Percentiles rank a stretch among this genome's conserved stretches.
Conservation (phyloP, 2,113 vertebrate genomes). For the Engraulis encrasicolus region DNA sequence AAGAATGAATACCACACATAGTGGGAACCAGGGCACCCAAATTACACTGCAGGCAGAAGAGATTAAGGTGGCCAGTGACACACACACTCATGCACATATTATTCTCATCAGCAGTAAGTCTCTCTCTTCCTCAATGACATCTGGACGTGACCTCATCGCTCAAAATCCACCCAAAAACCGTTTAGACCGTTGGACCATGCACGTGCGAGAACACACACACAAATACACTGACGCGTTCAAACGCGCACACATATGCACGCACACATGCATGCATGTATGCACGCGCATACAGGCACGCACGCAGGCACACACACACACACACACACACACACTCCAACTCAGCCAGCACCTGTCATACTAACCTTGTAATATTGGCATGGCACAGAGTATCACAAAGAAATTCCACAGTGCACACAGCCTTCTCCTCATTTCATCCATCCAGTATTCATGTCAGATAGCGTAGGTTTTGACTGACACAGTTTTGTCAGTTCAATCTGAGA, state of each 20-base stretch:
- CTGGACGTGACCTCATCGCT: background rate
- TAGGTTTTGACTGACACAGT: too few species aligned
- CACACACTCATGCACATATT: slow-evolving; percentile 10
- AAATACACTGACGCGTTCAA: background rate
- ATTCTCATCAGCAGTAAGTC: slow-evolving; percentile 7
- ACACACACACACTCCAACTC: background rate
- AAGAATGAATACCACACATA: slow-evolving; percentile 4
- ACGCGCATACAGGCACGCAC: background rate
- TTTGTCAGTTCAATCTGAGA: too few species aligned
- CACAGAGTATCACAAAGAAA: background rate
- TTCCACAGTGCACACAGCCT: background rate
- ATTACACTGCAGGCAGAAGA: background rate
- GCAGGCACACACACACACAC: background rate
- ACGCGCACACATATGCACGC: background rate
- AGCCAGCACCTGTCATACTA: background rate
- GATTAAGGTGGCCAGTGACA: background rate
- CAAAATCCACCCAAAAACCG: slow-evolving; percentile 7
- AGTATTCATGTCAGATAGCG: too few species aligned
- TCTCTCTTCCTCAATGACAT: background rate
- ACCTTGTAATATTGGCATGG: slow-evolving; percentile 3
- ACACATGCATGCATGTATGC: background rate
- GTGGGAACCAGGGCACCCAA: slow-evolving; percentile 12
- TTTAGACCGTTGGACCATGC: background rate
- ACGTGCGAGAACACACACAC: background rate
- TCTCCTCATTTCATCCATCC: too few species aligned